Percentiles rank a stretch among this genome's conserved stretches.
Conservation (phyloP, 92 coral and sea anemone species). For the Siderastrea siderea region DNA sequence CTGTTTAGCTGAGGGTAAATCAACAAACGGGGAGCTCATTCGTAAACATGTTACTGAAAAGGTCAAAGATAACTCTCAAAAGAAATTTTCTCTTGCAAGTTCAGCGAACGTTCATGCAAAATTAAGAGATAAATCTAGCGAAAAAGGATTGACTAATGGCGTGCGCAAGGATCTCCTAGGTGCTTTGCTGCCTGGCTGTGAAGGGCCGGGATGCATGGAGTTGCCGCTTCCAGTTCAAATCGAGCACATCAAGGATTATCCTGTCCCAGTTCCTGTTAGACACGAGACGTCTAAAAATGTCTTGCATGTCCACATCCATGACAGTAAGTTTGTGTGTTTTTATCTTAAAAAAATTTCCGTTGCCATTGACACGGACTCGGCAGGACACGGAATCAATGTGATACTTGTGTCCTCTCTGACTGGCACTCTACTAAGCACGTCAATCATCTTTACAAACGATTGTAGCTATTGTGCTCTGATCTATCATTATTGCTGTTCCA, state of each 20-base stretch:
- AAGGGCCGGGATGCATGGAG: background rate
- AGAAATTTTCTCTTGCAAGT: background rate
- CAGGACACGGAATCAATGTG: background rate
- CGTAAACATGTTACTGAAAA: conserved; percentile 17
- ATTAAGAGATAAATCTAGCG: background rate
- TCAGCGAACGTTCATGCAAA: background rate
- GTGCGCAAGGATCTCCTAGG: conserved; percentile 14
- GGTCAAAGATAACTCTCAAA: conserved; percentile 3
- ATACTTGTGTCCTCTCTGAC: background rate
- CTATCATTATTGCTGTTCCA: too few relatives aligned
- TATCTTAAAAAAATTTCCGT: background rate
- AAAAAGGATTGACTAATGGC: background rate
- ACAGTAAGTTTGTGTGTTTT: conserved; percentile 23
- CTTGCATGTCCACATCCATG: conserved; percentile 52
- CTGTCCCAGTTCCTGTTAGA: conserved; percentile 34
- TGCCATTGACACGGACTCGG: background rate
- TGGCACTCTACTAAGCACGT: too few relatives aligned
- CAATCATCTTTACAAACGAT: too few relatives aligned
- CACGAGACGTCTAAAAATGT: conserved; percentile 20
- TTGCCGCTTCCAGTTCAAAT: conserved; percentile 19
- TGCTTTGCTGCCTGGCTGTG: background rate
- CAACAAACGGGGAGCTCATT: background rate
- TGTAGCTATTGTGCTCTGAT: too few relatives aligned
- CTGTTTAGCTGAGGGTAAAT: background rate
- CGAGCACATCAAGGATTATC: conserved; percentile 29